These are phyloP conservation scores for Tragelaphus scriptus DNA, from an alignment of 2,113 vertebrate species.

Conservation along the genomic window DNA sequence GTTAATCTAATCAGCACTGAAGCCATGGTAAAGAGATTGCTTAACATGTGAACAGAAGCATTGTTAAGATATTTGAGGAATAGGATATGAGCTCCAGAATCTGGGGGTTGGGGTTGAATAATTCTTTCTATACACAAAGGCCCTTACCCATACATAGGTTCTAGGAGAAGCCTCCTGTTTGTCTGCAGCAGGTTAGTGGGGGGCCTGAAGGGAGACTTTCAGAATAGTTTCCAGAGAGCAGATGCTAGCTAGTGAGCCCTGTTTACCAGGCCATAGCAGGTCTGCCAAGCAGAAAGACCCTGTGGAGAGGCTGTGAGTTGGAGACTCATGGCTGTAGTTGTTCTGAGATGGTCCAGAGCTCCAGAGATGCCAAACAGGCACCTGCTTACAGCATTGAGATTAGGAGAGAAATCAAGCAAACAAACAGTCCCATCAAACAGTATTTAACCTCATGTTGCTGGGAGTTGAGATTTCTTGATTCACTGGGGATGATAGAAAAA, in stretches of 20 bases:
- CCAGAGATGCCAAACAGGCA: constrained; percentile 13
- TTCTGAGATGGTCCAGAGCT: background rate
- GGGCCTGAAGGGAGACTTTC: background rate
- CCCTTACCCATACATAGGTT: background rate
- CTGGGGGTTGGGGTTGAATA: background rate
- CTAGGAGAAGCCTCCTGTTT: background rate
- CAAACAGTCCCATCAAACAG: background rate
- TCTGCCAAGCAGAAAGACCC: constrained; percentile 34
- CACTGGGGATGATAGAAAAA: constrained; percentile 30
- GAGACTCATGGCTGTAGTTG: background rate
- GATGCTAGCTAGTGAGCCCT: constrained; percentile 7
- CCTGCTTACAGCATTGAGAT: constrained; percentile 46
- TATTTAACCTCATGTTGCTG: background rate
- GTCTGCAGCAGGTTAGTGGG: background rate
- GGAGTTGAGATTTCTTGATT: background rate
- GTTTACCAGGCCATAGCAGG: constrained; percentile 16
- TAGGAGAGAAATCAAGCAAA: constrained; percentile 50
- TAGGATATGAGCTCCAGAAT: background rate
- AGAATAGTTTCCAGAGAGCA: constrained; percentile 45
- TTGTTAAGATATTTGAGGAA: background rate
- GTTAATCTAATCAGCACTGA: background rate
- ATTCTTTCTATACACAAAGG: background rate
- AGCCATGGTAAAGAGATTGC: background rate
- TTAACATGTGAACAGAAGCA: background rate
- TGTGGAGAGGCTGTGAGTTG: background rate